phyloP scores from a whole-genome alignment of 2,888 invertebrate species.

The Ditylenchus weischeri region DNA sequence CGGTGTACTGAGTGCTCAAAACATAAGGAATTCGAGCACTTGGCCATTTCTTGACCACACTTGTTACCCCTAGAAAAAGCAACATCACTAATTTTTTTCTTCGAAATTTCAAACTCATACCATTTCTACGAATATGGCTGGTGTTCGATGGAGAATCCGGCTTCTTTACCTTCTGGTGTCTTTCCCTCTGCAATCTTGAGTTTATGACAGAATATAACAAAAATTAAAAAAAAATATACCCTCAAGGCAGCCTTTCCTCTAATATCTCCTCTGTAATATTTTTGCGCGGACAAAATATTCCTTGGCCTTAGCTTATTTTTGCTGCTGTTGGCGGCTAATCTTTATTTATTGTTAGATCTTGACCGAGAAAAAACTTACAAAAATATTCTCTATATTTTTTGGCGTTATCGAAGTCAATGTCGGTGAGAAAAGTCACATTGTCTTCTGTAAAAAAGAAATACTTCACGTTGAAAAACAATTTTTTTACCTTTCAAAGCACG shows the following conservation, averaged over 20 bases:
- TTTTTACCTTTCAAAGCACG: constrained; percentile 2
- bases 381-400: constrained; percentile 38
- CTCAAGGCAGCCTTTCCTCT: constrained; percentile 45
- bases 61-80: constrained; percentile 39
- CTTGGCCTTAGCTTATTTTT: constrained; percentile 35
- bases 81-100: no score
- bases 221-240: neutral
- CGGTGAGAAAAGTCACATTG: constrained; percentile 33
- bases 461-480: neutral
- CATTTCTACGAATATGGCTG: constrained; percentile 41
- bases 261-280: constrained; percentile 49
- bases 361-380: constrained; percentile 25
- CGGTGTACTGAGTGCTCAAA: constrained; percentile 54
- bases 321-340: constrained; percentile 19
- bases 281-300: constrained; percentile 28
- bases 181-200: constrained; percentile 19
- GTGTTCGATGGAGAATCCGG: neutral
- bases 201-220: no score
- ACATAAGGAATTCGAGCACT: constrained; percentile 58
- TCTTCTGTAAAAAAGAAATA: constrained; percentile 28
- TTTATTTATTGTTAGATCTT: constrained; percentile 4
- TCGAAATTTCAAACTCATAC: no score
- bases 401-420: constrained; percentile 51
- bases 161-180: neutral
- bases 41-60: constrained; percentile 57